Evolutionary conservation across 1,140 invertebrate species (phyloP).

Genomic region (Neodiprion fabricii): DNA sequence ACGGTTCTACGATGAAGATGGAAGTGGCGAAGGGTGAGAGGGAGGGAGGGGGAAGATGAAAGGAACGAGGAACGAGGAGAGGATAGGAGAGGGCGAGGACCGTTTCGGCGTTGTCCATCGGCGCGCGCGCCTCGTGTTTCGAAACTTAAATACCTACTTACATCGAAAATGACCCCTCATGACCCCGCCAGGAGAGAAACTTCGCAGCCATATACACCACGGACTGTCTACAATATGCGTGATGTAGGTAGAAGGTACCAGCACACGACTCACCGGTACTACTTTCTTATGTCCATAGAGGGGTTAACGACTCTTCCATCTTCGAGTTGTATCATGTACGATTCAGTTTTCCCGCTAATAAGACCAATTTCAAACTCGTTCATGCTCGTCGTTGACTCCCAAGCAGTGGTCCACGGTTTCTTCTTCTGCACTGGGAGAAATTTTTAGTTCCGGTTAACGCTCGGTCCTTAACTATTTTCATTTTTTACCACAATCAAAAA

Average conservation of each 20-base stretch:
- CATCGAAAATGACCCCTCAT: slow-evolving; percentile 6
- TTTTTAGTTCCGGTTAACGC: no score
- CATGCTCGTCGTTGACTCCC: no score
- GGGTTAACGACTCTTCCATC: no score
- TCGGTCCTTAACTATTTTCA: no score
- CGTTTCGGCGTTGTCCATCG: background rate
- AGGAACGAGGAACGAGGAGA: no score
- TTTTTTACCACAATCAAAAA: no score
- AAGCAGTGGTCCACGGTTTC: no score
- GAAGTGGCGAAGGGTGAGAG: background rate
- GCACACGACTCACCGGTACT: background rate
- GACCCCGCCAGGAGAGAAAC: background rate
- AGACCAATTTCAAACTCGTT: no score
- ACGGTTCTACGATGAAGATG: background rate
- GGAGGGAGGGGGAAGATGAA: background rate
- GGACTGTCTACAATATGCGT: background rate
- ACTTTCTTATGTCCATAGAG: no score
- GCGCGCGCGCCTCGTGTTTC: slow-evolving; percentile 8
- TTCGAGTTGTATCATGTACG: no score
- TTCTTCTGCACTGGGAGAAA: no score
- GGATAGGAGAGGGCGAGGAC: background rate
- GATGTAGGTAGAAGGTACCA: background rate
- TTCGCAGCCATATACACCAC: background rate
- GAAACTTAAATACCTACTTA: background rate
- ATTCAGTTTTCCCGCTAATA: no score